Percentiles rank a stretch among this genome's conserved stretches.
phyloP scores from a whole-genome alignment of 2,113 vertebrate genomes.

The Origma solitaria region DNA sequence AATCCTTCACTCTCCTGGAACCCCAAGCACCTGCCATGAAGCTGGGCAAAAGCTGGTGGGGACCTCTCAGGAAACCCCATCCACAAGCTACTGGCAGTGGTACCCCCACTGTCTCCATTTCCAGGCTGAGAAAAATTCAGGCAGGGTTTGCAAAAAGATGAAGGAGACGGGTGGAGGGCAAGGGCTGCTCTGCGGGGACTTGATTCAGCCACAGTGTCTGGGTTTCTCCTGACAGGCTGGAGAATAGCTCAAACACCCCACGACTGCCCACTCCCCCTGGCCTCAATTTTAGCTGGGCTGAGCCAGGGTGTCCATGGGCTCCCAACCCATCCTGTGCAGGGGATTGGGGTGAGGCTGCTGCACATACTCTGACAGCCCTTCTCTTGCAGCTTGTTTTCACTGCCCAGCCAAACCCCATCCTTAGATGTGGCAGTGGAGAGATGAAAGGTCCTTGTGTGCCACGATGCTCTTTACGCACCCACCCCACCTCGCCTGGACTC shows the following conservation, averaged over 20 bases:
- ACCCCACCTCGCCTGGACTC: fast-evolving
- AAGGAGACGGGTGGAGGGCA: neutral
- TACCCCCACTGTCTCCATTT: neutral
- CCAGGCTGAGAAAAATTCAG: neutral
- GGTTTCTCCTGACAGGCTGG: neutral
- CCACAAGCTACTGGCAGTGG: neutral
- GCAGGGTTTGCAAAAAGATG: neutral
- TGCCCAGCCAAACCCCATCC: neutral
- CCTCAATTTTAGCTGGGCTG: neutral
- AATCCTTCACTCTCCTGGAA: neutral
- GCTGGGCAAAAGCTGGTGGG: neutral
- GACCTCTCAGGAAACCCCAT: neutral
- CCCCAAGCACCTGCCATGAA: neutral
- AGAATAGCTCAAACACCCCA: neutral
- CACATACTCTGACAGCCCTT: fast-evolving
- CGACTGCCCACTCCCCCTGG: fast-evolving
- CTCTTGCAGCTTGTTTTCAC: neutral
- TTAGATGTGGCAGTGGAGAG: neutral
- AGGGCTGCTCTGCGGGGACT: neutral
- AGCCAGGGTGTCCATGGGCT: fast-evolving
- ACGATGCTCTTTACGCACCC: fast-evolving
- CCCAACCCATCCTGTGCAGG: fast-evolving
- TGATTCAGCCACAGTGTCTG: neutral
- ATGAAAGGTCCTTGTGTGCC: fast-evolving
- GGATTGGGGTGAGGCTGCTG: neutral